Evolutionary conservation across 2,888 invertebrate genomes (phyloP), one percentile per base, ranked within the genome.

Genomic region (Trachelus troglodyta): DNA sequence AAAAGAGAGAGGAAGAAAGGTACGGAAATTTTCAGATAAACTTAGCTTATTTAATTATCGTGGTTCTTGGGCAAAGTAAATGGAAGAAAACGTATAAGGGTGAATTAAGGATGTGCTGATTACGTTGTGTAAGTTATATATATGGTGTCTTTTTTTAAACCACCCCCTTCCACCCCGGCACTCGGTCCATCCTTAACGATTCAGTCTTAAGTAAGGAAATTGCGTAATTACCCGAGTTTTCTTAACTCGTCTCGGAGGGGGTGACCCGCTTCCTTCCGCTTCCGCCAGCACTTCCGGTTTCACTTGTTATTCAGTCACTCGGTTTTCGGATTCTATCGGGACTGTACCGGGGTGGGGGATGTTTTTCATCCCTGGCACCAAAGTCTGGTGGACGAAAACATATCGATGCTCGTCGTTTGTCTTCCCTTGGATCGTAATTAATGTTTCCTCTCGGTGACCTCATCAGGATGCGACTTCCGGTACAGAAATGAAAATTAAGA

Each of bases 71-170:
- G 85, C 78, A 82, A 85, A 85, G 83, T 83, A 85, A 87, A 87
- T 84, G 83, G 82, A 83, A 83, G 6, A 56, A 56, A 56, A 81
- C 81, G 78, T 80, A 75, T 80, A 79, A 79, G 78, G 79, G 84
- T 82, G 85, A 87, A 87, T 86, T 87, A 85, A 84, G 85, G 85
- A 87, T 79, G 80, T 80, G 83, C 87, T 88, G 87, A 87, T 87
- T 88, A 87, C 83, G 34, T 74, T 56, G 40, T 34, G 23, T 23
- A 56, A 56, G 9, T 23, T 23, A 9, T 56, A 56, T 23, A 23
- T 9, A 23, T 9, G 6, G 56, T 23, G 15, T 56, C 0, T 56
- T 56, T 56, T 23, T 37, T 12, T 4, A 35, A 37, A 37, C 23
- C 6, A 56, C 6, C 56, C 37, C 37, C 12, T 12, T 0, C 12